Conservation (phyloP, 2,888 invertebrate species). For the Ophion costatus region DNA sequence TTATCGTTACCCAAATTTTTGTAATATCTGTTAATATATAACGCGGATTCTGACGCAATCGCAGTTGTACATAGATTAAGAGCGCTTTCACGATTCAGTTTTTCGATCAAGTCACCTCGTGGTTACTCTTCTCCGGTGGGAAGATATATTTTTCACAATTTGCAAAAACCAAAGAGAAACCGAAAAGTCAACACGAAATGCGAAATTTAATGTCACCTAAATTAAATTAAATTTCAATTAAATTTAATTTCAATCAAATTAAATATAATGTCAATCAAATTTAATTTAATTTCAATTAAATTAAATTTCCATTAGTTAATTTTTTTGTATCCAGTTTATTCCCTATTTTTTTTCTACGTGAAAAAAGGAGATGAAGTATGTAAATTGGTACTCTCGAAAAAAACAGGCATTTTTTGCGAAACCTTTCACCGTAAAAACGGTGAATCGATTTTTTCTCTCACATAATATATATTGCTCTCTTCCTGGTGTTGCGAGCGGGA, state of each 20-base stretch:
- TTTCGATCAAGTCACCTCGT: slow-evolving; percentile 5
- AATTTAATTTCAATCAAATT: neutral
- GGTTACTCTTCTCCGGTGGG: neutral
- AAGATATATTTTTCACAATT: slow-evolving; percentile 1
- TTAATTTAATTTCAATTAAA: neutral
- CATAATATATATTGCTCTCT: neutral
- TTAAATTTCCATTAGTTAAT: neutral
- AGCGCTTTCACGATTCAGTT: slow-evolving; percentile 1
- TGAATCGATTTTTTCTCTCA: neutral
- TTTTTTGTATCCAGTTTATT: neutral
- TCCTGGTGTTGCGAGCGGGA: slow-evolving; percentile 10
- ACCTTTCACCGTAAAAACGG: neutral
- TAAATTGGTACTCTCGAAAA: neutral
- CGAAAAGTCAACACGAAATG: neutral
- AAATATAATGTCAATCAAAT: neutral
- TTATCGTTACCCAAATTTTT: slow-evolving; percentile 58
- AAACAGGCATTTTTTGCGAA: neutral
- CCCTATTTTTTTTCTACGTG: neutral
- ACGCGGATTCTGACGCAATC: neutral
- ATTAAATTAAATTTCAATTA: neutral
- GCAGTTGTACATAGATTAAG: slow-evolving; percentile 10
- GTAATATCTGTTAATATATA: slow-evolving; percentile 46
- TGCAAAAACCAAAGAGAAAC: neutral
- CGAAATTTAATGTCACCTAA: neutral
- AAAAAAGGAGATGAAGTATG: neutral